Evolutionary conservation across 2,797 vertebrate species (phyloP), one percentile per base, ranked within the genome.

Genomic region (Enteromius mattozi): DNA sequence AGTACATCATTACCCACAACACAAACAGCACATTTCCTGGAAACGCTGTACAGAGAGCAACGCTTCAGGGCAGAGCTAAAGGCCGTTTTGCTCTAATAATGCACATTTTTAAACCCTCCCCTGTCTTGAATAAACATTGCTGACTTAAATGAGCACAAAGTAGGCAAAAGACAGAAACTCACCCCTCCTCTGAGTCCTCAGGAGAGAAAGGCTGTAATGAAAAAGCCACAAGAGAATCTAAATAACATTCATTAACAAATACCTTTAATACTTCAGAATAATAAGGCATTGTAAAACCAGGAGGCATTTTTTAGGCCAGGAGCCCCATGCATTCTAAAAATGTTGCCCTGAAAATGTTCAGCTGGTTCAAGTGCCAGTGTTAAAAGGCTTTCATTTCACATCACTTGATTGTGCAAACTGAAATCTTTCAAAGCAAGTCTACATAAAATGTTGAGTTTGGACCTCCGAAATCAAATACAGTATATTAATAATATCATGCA

Each of bases 131-230:
- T 27, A 59, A 66, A 8, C 16, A 33, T 56, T 40, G 21, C 47
- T 13, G 75, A 42, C 47, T 37, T 59, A 27, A 47, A 37, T 47
- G 19, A 49, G 12, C 21, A 61, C 7, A 70, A 80, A 80, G 5
- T 13, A 33, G 37, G 79, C 84, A 70, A 88, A 88, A 69, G 24
- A 35, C 17, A 51, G 65, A 35, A 61, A 84, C 94, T 88, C 89
- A 96, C 95, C 92, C 93, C 14, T 96, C 95, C 85, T 95, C 95
- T 89, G 90, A 93, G 14, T 96, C 95, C 80, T 96, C 95, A 88
- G 91, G 1, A 0, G 92, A 1, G 86, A 92, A 96, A 27, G 94
- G 71, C 95, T 95, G 87, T 59, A 88, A 74, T 10, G 21, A 82
- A 68, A 56, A 86, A 89, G 78, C 78, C 84, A 90, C 4, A 84